These are phyloP conservation scores for Mungos mungo DNA, from an alignment of 2,113 vertebrate genomes.

Conservation along the genomic window DNA sequence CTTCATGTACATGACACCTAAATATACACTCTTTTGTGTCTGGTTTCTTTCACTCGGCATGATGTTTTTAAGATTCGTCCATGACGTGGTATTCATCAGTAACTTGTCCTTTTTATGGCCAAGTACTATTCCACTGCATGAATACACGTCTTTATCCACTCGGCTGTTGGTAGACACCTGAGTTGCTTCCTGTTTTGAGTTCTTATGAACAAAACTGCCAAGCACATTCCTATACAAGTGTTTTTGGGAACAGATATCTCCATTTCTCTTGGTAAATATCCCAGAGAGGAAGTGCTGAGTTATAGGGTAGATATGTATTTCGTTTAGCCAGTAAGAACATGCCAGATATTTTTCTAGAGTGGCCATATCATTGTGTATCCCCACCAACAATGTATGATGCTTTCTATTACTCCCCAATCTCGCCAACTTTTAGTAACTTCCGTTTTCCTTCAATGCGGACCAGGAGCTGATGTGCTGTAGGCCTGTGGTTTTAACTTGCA, in stretches of 20 bases:
- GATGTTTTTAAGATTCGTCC: background rate
- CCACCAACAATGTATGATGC: rapidly evolving
- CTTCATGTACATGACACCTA: background rate
- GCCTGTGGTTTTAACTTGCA: background rate
- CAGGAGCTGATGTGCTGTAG: rapidly evolving
- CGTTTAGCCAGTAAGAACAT: background rate
- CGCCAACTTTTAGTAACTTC: rapidly evolving
- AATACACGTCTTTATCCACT: background rate
- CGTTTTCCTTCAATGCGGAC: rapidly evolving
- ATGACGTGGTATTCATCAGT: rapidly evolving
- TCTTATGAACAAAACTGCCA: background rate
- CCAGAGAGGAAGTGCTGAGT: background rate
- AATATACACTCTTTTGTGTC: background rate
- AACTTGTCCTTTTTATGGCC: background rate
- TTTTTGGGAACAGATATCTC: background rate
- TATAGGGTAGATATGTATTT: background rate
- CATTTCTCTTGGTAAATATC: background rate
- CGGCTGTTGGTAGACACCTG: background rate
- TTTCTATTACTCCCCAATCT: background rate
- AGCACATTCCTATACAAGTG: background rate
- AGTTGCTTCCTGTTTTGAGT: background rate
- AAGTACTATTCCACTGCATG: background rate
- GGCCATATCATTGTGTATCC: too few species aligned
- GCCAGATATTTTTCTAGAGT: background rate
- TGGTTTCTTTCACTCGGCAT: background rate